Percentiles rank a stretch among this genome's conserved stretches.
These are phyloP conservation scores for Hypsopygia costalis DNA, from an alignment of 2,888 invertebrate species.

Conservation along the genomic window DNA sequence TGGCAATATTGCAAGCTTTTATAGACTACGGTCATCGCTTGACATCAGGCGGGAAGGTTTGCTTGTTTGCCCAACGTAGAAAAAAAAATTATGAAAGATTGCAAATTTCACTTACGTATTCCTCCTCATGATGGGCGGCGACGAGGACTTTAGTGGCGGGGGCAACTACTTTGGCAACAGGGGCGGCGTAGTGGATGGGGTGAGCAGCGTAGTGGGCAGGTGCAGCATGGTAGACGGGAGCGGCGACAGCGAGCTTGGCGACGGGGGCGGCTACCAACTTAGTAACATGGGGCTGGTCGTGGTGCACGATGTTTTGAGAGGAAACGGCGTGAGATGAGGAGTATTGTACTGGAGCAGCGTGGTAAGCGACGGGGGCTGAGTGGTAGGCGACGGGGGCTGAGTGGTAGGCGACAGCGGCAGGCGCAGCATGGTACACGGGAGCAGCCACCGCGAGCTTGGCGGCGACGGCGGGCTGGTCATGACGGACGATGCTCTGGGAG, in stretches of 20 bases:
- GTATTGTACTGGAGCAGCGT: slow-evolving; percentile 28
- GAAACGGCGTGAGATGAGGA: slow-evolving; percentile 33
- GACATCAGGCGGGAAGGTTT: too few species aligned
- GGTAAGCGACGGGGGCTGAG: slow-evolving; percentile 20
- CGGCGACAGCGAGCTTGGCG: slow-evolving; percentile 36
- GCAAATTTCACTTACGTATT: slow-evolving; percentile 36
- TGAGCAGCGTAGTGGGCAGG: slow-evolving; percentile 32
- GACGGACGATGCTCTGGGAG: slow-evolving; percentile 58
- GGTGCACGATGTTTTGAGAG: slow-evolving; percentile 57
- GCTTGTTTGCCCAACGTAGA: too few species aligned
- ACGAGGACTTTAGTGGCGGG: slow-evolving; percentile 34
- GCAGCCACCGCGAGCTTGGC: slow-evolving; percentile 28
- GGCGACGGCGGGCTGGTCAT: slow-evolving; percentile 31
- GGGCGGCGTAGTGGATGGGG: slow-evolving; percentile 37
- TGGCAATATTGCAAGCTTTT: too few species aligned
- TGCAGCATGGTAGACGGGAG: slow-evolving; percentile 29
- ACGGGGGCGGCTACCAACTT: slow-evolving; percentile 32
- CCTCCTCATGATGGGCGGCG: slow-evolving; percentile 39
- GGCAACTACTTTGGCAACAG: slow-evolving; percentile 36
- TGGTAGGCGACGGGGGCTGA: slow-evolving; percentile 23
- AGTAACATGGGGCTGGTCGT: slow-evolving; percentile 41
- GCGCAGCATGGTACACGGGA: slow-evolving; percentile 23
- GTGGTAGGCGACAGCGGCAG: slow-evolving; percentile 24
- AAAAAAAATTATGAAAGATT: background rate
- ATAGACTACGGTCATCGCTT: too few species aligned